Base-by-base conservation (phyloP, 1,140 invertebrate genomes). In the Phocides pigmalion region DNA sequence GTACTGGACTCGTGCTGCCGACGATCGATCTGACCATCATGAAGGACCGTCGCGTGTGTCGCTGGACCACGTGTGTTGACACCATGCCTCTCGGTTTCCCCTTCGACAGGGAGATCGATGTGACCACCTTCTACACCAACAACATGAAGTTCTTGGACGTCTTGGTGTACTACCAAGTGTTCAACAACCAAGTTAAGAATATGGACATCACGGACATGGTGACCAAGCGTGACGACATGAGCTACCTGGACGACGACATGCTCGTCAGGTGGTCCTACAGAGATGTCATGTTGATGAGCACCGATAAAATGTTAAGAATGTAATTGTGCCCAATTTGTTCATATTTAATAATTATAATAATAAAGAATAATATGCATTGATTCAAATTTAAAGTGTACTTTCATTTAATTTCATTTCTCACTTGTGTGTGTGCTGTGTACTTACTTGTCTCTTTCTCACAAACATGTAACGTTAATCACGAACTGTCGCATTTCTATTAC, bases 81-180 rank as follows among this genome's bases (percentile, higher is more conserved):
- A 79, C 87, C 12, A 81, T 93, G 71, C 91, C 94, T 9, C 93
- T 95, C 75, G 95, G 94, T 37, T 96, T 93, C 90, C 95, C 95
- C 39, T 94, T 96, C 88, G 95, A 96, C 82, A 92, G 95, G 44
- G 90, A 91, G 11, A 93, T 94, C 74, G 91, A 93, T 59, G 85
- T 92, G 59, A 90, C 90, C 46, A 79, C 89, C 71, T 94, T 94
- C 89, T 87, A 92, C 76, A 93, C 94, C 19, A 90, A 91, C 22
- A 96, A 96, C 89, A 94, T 95, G 82, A 94, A 93, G 82, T 94
- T 94, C 83, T 82, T 93, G 28, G 94, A 95, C 70, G 91, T 95
- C 16, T 82, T 89, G 58, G 93, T 95, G 59, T 95, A 93, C 87
- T 93, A 94, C 67, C 94, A 89, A 61, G 86, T 72, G 16, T 67